Conservation (phyloP, 1,140 invertebrate genomes). For the Drosophila sucinea region DNA sequence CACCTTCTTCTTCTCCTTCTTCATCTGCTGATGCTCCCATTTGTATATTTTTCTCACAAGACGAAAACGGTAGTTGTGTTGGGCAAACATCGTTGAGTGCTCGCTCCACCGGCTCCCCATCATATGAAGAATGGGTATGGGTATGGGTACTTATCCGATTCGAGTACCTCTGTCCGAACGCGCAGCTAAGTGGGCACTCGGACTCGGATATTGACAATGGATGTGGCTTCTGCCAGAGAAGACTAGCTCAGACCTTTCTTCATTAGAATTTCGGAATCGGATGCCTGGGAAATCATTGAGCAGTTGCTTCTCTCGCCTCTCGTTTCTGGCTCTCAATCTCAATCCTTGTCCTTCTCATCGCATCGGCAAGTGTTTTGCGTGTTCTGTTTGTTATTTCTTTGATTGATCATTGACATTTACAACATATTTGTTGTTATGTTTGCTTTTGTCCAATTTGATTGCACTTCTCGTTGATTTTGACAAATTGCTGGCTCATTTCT, state of each 20-base stretch:
- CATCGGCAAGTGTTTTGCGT: slow-evolving; percentile 41
- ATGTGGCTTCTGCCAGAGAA: slow-evolving; percentile 30
- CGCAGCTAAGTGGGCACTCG: slow-evolving; percentile 74
- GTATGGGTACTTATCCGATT: slow-evolving; percentile 72
- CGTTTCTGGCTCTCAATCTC: slow-evolving; percentile 12
- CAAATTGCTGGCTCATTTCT: slow-evolving; percentile 52
- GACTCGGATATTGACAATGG: slow-evolving; percentile 75
- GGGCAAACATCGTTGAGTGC: slow-evolving; percentile 76
- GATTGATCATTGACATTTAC: slow-evolving; percentile 82
- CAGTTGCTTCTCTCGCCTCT: slow-evolving; percentile 29
- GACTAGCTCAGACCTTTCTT: slow-evolving; percentile 48
- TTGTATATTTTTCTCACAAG: slow-evolving; percentile 81
- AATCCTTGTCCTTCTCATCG: slow-evolving; percentile 9
- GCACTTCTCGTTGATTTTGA: slow-evolving; percentile 47
- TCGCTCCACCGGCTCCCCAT: slow-evolving; percentile 29
- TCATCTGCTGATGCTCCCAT: slow-evolving; percentile 24
- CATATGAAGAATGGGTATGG: slow-evolving; percentile 40
- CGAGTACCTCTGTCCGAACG: slow-evolving; percentile 72
- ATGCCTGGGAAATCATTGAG: slow-evolving; percentile 67
- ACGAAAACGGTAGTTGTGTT: slow-evolving; percentile 79
- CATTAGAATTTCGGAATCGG: slow-evolving; percentile 61
- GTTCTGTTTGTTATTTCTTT: slow-evolving; percentile 55
- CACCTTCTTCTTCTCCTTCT: neutral
- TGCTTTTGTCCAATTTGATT: slow-evolving; percentile 53
- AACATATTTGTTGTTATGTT: slow-evolving; percentile 68